phyloP scores from a whole-genome alignment of 2,797 vertebrate genomes.

The Platalea minor region DNA sequence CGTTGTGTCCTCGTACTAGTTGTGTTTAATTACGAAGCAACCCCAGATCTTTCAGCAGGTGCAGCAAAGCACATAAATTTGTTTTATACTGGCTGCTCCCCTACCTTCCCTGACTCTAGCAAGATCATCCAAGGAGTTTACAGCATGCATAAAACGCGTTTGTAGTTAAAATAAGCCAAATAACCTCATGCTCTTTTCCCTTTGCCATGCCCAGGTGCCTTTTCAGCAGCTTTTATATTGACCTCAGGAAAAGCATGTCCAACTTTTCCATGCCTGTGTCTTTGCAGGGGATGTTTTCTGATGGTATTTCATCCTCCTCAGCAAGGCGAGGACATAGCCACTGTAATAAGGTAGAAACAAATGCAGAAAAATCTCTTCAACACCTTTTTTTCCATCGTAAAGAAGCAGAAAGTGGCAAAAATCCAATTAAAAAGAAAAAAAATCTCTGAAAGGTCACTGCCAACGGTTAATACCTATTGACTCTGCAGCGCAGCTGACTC shows the following conservation, averaged over 20 bases:
- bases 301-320: not conserved
- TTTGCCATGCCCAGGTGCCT: not conserved
- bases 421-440: not conserved
- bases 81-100: not conserved
- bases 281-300: not conserved
- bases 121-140: not conserved
- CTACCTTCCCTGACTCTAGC: not conserved
- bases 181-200: not conserved
- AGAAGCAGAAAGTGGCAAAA: not conserved
- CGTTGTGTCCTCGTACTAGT: fast-evolving
- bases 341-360: not conserved
- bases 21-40: not conserved
- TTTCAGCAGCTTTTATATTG: not conserved
- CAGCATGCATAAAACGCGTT: fast-evolving
- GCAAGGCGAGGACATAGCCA: not conserved
- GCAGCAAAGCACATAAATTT: not conserved
- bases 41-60: not conserved
- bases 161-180: not conserved
- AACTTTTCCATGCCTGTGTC: not conserved
- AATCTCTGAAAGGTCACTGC: not conserved
- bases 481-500: fast-evolving
- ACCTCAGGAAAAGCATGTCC: not conserved
- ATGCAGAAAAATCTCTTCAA: not conserved
- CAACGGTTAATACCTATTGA: not conserved
- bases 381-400: not conserved